phyloP scores from a whole-genome alignment of 2,888 invertebrate species.

The Mimas tiliae region DNA sequence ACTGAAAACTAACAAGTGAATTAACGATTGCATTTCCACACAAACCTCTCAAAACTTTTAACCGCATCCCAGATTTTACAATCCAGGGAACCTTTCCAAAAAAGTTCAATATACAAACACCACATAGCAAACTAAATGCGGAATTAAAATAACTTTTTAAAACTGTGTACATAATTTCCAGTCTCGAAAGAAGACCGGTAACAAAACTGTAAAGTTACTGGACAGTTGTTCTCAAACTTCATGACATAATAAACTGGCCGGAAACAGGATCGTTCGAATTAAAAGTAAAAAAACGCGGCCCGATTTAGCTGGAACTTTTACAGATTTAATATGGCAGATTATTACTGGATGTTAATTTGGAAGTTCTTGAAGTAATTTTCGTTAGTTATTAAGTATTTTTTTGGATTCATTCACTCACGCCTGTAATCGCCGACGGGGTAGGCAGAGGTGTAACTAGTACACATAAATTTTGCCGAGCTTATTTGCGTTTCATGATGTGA shows the following conservation, averaged over 20 bases:
- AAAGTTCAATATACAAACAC: not conserved
- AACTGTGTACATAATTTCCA: not conserved
- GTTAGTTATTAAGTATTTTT: not conserved
- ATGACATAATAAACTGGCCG: conserved; percentile 52
- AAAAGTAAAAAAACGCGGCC: conserved; percentile 37
- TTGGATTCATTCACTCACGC: too few relatives aligned
- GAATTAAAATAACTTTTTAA: not conserved
- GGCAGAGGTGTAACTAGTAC: too few relatives aligned
- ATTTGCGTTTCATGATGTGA: too few relatives aligned
- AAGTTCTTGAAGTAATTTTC: not conserved
- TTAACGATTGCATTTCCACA: not conserved
- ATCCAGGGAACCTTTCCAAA: not conserved
- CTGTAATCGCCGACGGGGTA: too few relatives aligned
- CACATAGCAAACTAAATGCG: not conserved
- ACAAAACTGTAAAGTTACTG: conserved; percentile 42
- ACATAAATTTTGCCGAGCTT: too few relatives aligned
- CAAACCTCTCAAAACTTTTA: not conserved
- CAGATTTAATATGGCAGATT: not conserved
- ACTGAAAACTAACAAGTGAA: not conserved
- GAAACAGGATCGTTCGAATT: conserved; percentile 47
- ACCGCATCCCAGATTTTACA: not conserved
- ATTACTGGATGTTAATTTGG: conserved; percentile 5
- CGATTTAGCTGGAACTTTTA: conserved; percentile 1
- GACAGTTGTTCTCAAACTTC: conserved; percentile 54
- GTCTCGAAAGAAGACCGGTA: conserved; percentile 13